Percentiles rank a stretch among this genome's conserved stretches.
Conservation (phyloP, 1,140 invertebrate species). For the Sinonovacula constricta region DNA sequence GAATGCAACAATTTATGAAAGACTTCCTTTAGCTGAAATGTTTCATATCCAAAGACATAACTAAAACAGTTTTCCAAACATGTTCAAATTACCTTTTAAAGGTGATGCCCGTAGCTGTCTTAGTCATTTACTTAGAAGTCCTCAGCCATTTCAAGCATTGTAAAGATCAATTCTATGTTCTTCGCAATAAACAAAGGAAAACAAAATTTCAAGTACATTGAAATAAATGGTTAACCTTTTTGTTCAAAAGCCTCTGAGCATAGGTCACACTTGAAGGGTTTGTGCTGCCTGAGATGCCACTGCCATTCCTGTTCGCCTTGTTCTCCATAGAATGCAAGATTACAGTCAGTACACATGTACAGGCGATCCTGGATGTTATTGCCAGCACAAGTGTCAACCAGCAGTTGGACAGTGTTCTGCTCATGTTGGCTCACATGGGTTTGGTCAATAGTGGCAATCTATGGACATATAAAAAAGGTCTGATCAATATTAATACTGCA, state of each 20-base stretch:
- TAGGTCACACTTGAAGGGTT: slow-evolving; percentile 45
- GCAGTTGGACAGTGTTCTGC: slow-evolving; percentile 29
- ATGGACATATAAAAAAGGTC: not conserved
- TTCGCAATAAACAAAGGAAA: too few species aligned
- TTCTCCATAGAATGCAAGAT: slow-evolving; percentile 48
- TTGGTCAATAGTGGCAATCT: not conserved
- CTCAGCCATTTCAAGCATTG: too few species aligned
- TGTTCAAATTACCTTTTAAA: too few species aligned
- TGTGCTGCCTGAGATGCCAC: slow-evolving; percentile 45
- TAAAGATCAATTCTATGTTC: too few species aligned
- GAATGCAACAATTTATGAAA: not conserved
- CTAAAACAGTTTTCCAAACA: too few species aligned
- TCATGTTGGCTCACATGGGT: slow-evolving; percentile 1
- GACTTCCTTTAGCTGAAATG: too few species aligned
- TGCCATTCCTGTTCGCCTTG: slow-evolving; percentile 48
- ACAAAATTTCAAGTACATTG: too few species aligned
- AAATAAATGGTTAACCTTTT: slow-evolving; percentile 15
- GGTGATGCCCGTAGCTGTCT: too few species aligned
- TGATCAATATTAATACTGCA: too few species aligned
- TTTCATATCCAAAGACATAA: too few species aligned
- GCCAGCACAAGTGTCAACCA: slow-evolving; percentile 39
- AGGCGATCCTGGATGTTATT: slow-evolving; percentile 42
- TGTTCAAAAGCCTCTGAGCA: slow-evolving; percentile 41
- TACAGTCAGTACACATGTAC: slow-evolving; percentile 50
- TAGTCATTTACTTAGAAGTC: too few species aligned